Evolutionary conservation across 2,113 vertebrate species (phyloP).

Genomic region (Spheniscus mendiculus): DNA sequence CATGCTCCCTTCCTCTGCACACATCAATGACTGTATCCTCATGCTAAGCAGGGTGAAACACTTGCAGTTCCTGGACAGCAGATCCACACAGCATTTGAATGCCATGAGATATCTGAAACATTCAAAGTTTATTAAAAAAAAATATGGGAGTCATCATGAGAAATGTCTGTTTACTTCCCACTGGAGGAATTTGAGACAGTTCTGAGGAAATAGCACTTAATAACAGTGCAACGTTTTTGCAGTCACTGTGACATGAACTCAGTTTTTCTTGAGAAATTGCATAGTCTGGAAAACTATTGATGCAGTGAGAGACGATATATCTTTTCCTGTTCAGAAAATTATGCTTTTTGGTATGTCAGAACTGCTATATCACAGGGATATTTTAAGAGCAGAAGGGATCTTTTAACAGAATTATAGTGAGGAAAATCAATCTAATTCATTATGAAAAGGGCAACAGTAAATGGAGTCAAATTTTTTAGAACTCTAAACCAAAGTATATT

Average conservation of each 20-base stretch:
- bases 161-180: slow-evolving; percentile 19
- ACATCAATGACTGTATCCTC: background rate
- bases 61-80: background rate
- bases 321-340: background rate
- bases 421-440: background rate
- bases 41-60: background rate
- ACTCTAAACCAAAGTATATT: background rate
- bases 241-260: background rate
- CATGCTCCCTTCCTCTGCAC: background rate
- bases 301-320: background rate
- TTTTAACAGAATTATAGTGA: background rate
- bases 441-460: background rate
- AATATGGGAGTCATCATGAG: background rate
- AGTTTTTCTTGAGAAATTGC: background rate
- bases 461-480: background rate
- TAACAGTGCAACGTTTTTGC: slow-evolving; percentile 24
- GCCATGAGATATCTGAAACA: background rate
- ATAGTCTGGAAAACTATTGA: background rate
- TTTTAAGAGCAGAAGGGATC: background rate
- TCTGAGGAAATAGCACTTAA: slow-evolving; percentile 30
- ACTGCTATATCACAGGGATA: background rate
- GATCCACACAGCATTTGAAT: background rate
- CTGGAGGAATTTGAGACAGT: background rate
- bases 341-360: background rate
- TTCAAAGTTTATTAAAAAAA: background rate